Conservation (phyloP, 2,888 invertebrate species). For the Amblyjoppa fuscipennis region DNA sequence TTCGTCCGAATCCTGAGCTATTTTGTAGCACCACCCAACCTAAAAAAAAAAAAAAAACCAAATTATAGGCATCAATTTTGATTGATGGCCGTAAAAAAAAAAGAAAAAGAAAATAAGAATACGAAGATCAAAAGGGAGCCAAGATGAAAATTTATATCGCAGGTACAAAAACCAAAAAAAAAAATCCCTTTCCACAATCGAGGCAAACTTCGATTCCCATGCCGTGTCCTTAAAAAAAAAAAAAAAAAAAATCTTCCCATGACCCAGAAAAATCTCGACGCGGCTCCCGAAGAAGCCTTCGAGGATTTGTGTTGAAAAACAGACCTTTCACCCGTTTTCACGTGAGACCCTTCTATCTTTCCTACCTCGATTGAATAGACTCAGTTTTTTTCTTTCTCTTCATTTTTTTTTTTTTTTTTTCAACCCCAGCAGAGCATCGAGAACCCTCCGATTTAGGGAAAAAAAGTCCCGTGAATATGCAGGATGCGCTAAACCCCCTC, state of each 20-base stretch:
- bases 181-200: slow-evolving; percentile 83
- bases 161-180: slow-evolving; percentile 64
- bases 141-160: not conserved
- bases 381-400: slow-evolving; percentile 69
- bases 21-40: not conserved
- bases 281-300: slow-evolving; percentile 80
- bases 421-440: slow-evolving; percentile 29
- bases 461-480: slow-evolving; percentile 82
- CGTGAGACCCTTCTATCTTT: slow-evolving; percentile 62
- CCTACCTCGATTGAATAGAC: slow-evolving; percentile 70
- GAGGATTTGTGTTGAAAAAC: slow-evolving; percentile 80
- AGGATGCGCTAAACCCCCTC: slow-evolving; percentile 80
- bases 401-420: slow-evolving; percentile 41
- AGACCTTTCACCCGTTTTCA: slow-evolving; percentile 80
- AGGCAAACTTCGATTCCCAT: slow-evolving; percentile 73
- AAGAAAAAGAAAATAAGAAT: slow-evolving; percentile 32
- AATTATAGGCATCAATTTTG: slow-evolving; percentile 1
- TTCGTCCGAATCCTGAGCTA: not conserved
- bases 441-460: slow-evolving; percentile 73
- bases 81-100: slow-evolving; percentile 9
- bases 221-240: not conserved
- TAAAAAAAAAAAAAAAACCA: not conserved
- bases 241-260: slow-evolving; percentile 79
- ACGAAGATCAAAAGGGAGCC: slow-evolving; percentile 55
- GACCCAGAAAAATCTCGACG: slow-evolving; percentile 81